Conservation (phyloP, 2,113 vertebrate genomes). For the Glaucidium brasilianum region DNA sequence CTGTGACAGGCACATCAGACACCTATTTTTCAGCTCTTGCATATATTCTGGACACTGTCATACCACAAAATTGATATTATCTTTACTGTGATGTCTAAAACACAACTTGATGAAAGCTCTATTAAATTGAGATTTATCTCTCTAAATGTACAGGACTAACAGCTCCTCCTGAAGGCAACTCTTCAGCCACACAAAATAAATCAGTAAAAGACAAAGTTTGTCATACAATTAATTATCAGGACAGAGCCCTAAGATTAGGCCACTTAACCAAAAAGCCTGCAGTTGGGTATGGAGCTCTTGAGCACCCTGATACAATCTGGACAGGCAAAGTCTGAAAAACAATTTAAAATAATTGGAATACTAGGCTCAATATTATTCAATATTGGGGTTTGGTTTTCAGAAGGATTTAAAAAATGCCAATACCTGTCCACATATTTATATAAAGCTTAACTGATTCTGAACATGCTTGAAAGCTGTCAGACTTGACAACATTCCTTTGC, state of each 20-base stretch:
- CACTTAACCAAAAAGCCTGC: not conserved
- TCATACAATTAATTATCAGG: not conserved
- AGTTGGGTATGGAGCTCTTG: not conserved
- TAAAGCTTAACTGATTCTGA: not conserved
- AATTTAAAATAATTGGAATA: not conserved
- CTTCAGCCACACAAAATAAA: not conserved
- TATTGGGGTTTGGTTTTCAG: not conserved
- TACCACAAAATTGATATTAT: not conserved
- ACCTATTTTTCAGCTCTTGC: not conserved
- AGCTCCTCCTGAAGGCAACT: conserved; percentile 19
- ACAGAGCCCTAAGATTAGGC: not conserved
- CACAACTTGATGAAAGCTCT: not conserved
- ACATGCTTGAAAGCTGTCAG: not conserved
- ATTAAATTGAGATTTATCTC: not conserved
- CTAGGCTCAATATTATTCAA: not conserved
- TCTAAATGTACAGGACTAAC: not conserved
- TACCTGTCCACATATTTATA: not conserved
- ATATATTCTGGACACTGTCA: not conserved
- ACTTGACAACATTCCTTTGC: not conserved
- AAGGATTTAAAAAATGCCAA: not conserved
- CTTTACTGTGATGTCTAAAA: not conserved
- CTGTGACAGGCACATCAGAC: not conserved
- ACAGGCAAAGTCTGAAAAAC: not conserved
- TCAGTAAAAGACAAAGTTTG: not conserved
- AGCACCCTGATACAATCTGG: not conserved